Conservation (phyloP, 1,140 invertebrate species). For the Asbolus verrucosus region DNA sequence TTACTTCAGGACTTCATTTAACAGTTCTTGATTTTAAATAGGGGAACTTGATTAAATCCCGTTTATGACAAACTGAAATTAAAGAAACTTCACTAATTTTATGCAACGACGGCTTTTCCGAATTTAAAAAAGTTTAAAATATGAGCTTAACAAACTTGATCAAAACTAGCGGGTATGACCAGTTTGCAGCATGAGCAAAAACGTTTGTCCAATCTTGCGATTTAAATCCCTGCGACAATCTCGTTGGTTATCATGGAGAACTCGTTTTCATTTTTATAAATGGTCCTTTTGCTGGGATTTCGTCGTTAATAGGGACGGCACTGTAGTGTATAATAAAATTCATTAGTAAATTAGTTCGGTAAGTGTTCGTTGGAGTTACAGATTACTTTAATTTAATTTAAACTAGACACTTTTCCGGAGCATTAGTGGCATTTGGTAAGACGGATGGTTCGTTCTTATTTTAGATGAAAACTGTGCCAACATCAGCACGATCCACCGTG, state of each 20-base stretch:
- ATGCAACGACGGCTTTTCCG: too few relatives aligned
- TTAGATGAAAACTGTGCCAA: constrained; percentile 7
- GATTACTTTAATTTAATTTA: constrained; percentile 36
- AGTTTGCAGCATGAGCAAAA: too few relatives aligned
- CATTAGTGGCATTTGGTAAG: constrained; percentile 21
- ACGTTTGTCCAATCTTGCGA: not conserved
- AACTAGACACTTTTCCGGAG: constrained; percentile 22
- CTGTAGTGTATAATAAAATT: constrained; percentile 19
- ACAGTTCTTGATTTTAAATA: too few relatives aligned
- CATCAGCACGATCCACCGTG: constrained; percentile 9
- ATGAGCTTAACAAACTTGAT: too few relatives aligned
- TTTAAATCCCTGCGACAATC: not conserved
- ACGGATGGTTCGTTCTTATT: constrained; percentile 14
- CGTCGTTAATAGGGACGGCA: not conserved
- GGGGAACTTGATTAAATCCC: too few relatives aligned
- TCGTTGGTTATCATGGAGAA: not conserved
- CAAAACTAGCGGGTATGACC: too few relatives aligned
- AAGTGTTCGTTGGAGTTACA: constrained; percentile 13
- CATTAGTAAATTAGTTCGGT: constrained; percentile 25
- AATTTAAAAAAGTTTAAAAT: too few relatives aligned
- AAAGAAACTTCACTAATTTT: too few relatives aligned
- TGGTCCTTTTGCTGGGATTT: not conserved
- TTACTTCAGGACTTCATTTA: too few relatives aligned
- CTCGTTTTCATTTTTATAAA: not conserved
- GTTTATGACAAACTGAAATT: too few relatives aligned